These are phyloP conservation scores for Setophaga coronata DNA, from an alignment of 2,113 vertebrate genomes.

Conservation along the genomic window DNA sequence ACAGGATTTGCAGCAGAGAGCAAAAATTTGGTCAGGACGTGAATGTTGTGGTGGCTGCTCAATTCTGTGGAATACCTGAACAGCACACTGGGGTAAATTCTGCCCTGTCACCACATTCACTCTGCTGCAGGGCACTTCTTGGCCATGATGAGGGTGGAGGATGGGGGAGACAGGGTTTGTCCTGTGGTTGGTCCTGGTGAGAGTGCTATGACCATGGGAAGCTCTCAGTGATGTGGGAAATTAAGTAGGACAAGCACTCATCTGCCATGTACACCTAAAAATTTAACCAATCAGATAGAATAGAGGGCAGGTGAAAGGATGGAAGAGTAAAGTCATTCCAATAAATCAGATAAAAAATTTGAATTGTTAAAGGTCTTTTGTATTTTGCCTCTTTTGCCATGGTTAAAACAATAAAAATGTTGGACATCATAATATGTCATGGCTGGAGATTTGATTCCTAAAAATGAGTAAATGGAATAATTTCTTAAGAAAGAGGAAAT, in stretches of 20 bases:
- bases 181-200: neutral
- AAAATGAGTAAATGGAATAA: neutral
- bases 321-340: neutral
- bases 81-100: neutral
- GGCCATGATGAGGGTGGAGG: neutral
- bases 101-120: neutral
- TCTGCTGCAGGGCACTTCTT: neutral
- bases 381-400: neutral
- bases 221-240: neutral
- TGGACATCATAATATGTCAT: neutral
- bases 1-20: neutral
- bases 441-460: neutral
- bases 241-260: rapidly evolving
- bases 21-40: neutral
- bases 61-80: neutral
- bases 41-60: neutral
- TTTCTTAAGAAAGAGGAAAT: neutral
- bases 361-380: neutral
- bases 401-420: neutral
- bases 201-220: too few species aligned
- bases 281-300: neutral
- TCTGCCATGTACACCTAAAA: neutral
- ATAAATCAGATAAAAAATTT: neutral
- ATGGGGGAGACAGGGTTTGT: rapidly evolving
- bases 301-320: neutral